phyloP scores from a whole-genome alignment of 2,888 invertebrate genomes.

The Octonoba sinensis region DNA sequence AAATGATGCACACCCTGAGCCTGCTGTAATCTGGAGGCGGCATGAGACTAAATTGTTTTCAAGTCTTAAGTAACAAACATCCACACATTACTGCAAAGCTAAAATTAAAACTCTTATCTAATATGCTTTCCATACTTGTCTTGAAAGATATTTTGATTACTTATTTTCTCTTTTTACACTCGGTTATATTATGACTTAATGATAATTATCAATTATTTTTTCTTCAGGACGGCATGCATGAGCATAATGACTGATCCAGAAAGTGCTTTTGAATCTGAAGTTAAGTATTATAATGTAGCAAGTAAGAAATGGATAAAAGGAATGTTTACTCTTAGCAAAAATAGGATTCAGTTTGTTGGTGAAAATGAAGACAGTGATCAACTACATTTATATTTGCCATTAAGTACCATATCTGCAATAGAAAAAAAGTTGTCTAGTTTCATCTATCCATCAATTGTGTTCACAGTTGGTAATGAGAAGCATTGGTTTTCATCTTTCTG shows the following conservation, averaged over 20 bases:
- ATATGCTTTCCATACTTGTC: no score
- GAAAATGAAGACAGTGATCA: slow-evolving; percentile 3
- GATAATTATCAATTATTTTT: no score
- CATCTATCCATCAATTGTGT: slow-evolving; percentile 45
- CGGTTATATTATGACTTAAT: no score
- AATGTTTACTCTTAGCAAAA: slow-evolving; percentile 22
- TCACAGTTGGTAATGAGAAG: slow-evolving; percentile 36
- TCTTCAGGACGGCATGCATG: no score
- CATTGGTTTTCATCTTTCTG: slow-evolving; percentile 54
- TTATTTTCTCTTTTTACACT: no score
- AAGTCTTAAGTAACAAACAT: no score
- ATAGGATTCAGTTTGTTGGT: slow-evolving; percentile 16
- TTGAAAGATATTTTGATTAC: no score
- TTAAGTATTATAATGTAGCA: slow-evolving; percentile 30
- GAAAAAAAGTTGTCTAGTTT: slow-evolving; percentile 51
- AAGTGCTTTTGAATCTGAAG: slow-evolving; percentile 25
- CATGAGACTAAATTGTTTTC: no score
- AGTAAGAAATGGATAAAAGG: slow-evolving; percentile 45
- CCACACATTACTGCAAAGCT: no score
- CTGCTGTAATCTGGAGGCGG: no score
- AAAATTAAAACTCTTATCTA: no score
- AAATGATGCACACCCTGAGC: no score
- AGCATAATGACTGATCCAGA: slow-evolving; percentile 6
- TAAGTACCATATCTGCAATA: slow-evolving; percentile 26
- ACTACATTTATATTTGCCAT: slow-evolving; percentile 17